Evolutionary conservation across 2,797 vertebrate genomes (phyloP).

Genomic region (Ctenopoma multispine): DNA sequence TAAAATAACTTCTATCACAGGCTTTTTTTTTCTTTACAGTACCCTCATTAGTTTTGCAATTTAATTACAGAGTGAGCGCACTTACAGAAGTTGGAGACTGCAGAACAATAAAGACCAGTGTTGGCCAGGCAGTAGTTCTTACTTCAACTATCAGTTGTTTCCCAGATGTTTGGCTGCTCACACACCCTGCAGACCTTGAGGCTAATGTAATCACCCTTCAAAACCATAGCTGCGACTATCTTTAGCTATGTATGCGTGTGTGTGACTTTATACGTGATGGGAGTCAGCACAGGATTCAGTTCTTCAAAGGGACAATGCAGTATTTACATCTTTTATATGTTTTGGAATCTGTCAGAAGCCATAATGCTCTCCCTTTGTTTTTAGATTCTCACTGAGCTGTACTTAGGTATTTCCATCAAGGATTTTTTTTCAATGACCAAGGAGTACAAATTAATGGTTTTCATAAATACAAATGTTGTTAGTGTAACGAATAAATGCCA

Average conservation of each 20-base stretch:
- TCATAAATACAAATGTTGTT: neutral
- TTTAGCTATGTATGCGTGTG: slow-evolving; percentile 56
- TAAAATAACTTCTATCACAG: too few species aligned
- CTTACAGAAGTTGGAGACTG: slow-evolving; percentile 14
- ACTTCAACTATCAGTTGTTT: slow-evolving; percentile 69
- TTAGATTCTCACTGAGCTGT: slow-evolving; percentile 46
- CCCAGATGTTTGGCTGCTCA: slow-evolving; percentile 77
- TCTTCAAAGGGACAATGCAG: slow-evolving; percentile 58
- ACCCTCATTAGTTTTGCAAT: slow-evolving; percentile 20
- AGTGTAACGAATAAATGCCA: neutral
- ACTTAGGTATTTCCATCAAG: slow-evolving; percentile 37
- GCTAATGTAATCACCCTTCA: slow-evolving; percentile 58
- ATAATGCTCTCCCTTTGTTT: slow-evolving; percentile 65
- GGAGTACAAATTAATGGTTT: neutral
- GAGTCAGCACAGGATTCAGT: slow-evolving; percentile 33
- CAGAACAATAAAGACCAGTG: slow-evolving; percentile 28
- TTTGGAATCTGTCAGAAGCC: slow-evolving; percentile 68
- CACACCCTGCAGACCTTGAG: slow-evolving; percentile 61
- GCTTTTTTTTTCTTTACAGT: too few species aligned
- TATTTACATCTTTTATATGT: slow-evolving; percentile 53
- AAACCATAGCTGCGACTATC: slow-evolving; percentile 63
- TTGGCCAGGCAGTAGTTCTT: slow-evolving; percentile 42
- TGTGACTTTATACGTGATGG: slow-evolving; percentile 16
- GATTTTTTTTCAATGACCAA: slow-evolving; percentile 12
- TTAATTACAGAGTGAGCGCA: slow-evolving; percentile 37